Percentiles rank a stretch among this genome's conserved stretches.
These are phyloP conservation scores for Sipha maydis DNA, from an alignment of 2,888 invertebrate species.

Conservation along the genomic window DNA sequence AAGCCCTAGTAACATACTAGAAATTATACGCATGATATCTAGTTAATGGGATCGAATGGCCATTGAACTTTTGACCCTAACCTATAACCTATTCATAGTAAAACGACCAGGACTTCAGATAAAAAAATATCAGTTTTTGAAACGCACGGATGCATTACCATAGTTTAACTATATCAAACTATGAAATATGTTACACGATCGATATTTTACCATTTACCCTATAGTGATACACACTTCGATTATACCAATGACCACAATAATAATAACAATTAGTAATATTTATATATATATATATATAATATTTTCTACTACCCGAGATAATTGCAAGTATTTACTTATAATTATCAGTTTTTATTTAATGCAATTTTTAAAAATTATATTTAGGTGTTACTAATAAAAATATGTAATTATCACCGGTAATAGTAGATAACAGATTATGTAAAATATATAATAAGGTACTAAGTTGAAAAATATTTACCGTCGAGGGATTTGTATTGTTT, in stretches of 20 bases:
- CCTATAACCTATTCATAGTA: constrained; percentile 30
- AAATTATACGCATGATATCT: constrained; percentile 42
- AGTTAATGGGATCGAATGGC: constrained; percentile 55
- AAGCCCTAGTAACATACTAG: constrained; percentile 36
- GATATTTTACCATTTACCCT: neutral
- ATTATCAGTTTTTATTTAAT: neutral
- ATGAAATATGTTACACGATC: neutral
- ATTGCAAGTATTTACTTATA: neutral
- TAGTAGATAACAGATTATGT: too few species aligned
- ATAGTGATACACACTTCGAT: neutral
- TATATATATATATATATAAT: neutral
- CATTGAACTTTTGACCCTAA: constrained; percentile 56
- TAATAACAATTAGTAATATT: neutral
- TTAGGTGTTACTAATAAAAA: too few species aligned
- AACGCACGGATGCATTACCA: constrained; percentile 16
- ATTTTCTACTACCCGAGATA: neutral
- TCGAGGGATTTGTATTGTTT: too few species aligned
- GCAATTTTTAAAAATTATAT: too few species aligned
- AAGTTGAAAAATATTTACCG: too few species aligned
- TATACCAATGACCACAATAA: neutral
- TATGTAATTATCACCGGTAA: too few species aligned
- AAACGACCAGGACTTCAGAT: constrained; percentile 40
- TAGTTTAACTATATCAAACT: constrained; percentile 15
- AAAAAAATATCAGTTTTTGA: constrained; percentile 49
- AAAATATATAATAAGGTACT: too few species aligned